Conservation (phyloP, 2,888 invertebrate species). For the Sarcophaga rosellei region DNA sequence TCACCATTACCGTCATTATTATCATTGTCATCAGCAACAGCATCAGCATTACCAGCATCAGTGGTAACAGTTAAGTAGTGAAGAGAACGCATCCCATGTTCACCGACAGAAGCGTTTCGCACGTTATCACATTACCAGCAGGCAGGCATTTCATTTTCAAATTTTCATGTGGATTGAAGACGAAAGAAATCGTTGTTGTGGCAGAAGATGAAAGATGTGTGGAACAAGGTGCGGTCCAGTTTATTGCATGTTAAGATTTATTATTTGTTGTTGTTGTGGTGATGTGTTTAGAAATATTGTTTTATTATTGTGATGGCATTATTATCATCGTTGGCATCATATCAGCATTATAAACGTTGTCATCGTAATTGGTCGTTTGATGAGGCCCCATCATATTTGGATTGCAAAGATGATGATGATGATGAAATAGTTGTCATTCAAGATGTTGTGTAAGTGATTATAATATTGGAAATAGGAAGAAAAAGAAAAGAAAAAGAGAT, state of each 20-base stretch:
- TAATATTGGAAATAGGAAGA: slow-evolving; percentile 40
- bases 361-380: slow-evolving; percentile 44
- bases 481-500: neutral
- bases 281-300: slow-evolving; percentile 12
- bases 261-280: slow-evolving; percentile 26
- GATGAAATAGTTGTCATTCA: slow-evolving; percentile 52
- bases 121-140: slow-evolving; percentile 64
- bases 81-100: slow-evolving; percentile 42
- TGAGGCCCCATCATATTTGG: slow-evolving; percentile 35
- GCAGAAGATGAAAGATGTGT: slow-evolving; percentile 44
- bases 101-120: slow-evolving; percentile 64
- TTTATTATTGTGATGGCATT: slow-evolving; percentile 16
- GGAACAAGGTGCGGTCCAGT: slow-evolving; percentile 52
- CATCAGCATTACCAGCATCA: slow-evolving; percentile 35
- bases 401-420: slow-evolving; percentile 27
- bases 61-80: slow-evolving; percentile 41
- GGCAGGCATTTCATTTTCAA: slow-evolving; percentile 24
- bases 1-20: slow-evolving; percentile 10
- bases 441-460: slow-evolving; percentile 22
- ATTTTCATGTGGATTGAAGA: slow-evolving; percentile 26
- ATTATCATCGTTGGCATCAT: slow-evolving; percentile 33
- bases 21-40: slow-evolving; percentile 27
- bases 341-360: slow-evolving; percentile 24
- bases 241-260: slow-evolving; percentile 47
- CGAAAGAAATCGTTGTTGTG: neutral